Percentiles rank a stretch among this genome's conserved stretches.
These are phyloP conservation scores for Encarsia formosa DNA, from an alignment of 2,888 invertebrate species.

Conservation along the genomic window DNA sequence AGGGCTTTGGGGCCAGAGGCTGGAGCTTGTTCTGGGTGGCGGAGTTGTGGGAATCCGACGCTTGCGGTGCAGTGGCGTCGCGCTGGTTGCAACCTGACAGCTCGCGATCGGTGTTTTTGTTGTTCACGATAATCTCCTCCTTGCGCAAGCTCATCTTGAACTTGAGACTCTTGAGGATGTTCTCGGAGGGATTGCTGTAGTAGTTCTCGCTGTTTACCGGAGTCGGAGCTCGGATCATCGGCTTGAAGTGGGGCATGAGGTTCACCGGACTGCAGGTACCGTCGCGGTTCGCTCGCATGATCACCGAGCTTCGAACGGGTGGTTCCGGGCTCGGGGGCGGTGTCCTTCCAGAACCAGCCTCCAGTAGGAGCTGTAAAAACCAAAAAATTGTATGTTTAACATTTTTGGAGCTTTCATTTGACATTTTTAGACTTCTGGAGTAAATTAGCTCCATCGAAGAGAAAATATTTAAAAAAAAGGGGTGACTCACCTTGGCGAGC, in stretches of 20 bases:
- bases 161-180: constrained; percentile 66
- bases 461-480: too few relatives aligned
- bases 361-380: constrained; percentile 43
- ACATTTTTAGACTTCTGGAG: background rate
- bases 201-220: constrained; percentile 1
- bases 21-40: constrained; percentile 26
- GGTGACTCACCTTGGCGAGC: constrained; percentile 51
- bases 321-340: constrained; percentile 52
- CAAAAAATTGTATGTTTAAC: background rate
- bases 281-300: constrained; percentile 80
- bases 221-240: background rate
- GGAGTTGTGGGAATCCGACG: background rate
- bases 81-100: background rate
- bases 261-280: constrained; percentile 61
- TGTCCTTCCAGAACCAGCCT: constrained; percentile 51
- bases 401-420: background rate
- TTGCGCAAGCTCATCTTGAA: constrained; percentile 67
- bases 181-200: constrained; percentile 49
- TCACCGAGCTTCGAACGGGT: constrained; percentile 64
- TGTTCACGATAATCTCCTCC: constrained; percentile 62
- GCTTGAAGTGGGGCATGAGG: constrained; percentile 10
- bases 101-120: constrained; percentile 59
- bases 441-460: too few relatives aligned
- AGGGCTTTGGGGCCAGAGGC: constrained; percentile 43
- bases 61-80: background rate